Conservation (phyloP, 2,797 vertebrate genomes). For the Acanthurus lineatus region DNA sequence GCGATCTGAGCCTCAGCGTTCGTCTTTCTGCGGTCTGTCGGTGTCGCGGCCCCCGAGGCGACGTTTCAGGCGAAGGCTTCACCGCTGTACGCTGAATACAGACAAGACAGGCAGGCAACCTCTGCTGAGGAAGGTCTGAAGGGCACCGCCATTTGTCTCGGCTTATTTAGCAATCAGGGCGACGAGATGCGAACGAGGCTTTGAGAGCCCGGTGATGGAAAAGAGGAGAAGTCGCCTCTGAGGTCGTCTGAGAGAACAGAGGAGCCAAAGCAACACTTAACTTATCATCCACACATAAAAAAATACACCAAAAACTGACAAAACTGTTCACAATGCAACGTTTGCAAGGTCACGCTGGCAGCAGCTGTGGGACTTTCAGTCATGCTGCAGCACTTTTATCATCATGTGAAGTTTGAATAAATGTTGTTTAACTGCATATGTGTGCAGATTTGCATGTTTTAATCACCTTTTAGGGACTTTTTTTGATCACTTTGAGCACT, state of each 20-base stretch:
- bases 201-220: constrained; percentile 30
- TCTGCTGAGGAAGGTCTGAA: constrained; percentile 60
- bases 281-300: background rate
- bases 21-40: constrained; percentile 50
- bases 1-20: constrained; percentile 24
- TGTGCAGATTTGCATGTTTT: too few species aligned
- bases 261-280: background rate
- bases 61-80: constrained; percentile 56
- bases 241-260: constrained; percentile 2
- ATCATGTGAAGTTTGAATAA: too few species aligned
- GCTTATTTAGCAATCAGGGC: constrained; percentile 65
- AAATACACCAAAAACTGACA: background rate
- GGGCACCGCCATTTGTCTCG: constrained; percentile 66
- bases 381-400: too few species aligned
- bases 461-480: background rate
- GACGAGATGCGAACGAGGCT: constrained; percentile 28
- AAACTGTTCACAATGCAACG: background rate
- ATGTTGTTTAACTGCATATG: too few species aligned
- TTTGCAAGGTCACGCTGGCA: background rate
- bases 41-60: constrained; percentile 45
- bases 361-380: background rate
- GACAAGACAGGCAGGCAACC: constrained; percentile 61
- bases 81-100: constrained; percentile 60
- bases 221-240: constrained; percentile 24
- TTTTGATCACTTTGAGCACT: constrained; percentile 1